Percentiles rank a stretch among this genome's conserved stretches.
These are phyloP conservation scores for Poeciliopsis retropinna DNA, from an alignment of 2,113 vertebrate species.

Conservation along the genomic window DNA sequence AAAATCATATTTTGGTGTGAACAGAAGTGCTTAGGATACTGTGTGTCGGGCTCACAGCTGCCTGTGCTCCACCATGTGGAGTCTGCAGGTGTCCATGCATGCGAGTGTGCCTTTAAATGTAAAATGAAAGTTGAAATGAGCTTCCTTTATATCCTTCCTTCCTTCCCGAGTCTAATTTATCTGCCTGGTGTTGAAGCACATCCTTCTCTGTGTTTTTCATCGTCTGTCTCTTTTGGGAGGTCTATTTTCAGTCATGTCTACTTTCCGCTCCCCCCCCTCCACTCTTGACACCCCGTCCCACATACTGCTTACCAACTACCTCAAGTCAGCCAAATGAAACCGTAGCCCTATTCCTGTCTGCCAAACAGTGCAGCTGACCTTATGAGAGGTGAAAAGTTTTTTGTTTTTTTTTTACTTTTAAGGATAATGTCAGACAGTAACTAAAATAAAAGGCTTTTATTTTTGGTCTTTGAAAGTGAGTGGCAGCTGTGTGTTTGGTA, in stretches of 20 bases:
- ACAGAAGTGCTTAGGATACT: slow-evolving; percentile 16
- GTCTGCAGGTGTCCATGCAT: slow-evolving; percentile 34
- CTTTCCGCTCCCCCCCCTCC: slow-evolving; percentile 27
- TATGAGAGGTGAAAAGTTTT: slow-evolving; percentile 19
- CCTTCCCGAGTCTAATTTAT: slow-evolving; percentile 39
- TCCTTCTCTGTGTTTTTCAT: slow-evolving; percentile 10
- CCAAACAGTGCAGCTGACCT: background rate
- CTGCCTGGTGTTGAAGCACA: slow-evolving; percentile 39
- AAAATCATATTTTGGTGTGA: slow-evolving; percentile 21
- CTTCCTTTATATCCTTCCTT: slow-evolving; percentile 27
- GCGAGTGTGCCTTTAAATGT: slow-evolving; percentile 28
- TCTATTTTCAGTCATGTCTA: slow-evolving; percentile 57
- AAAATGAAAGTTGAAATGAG: slow-evolving; percentile 35
- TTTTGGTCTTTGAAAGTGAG: slow-evolving; percentile 38
- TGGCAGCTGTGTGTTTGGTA: slow-evolving; percentile 31
- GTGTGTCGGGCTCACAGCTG: slow-evolving; percentile 22
- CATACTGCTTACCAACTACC: slow-evolving; percentile 30
- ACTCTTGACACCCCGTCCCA: slow-evolving; percentile 23
- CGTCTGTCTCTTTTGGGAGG: slow-evolving; percentile 40
- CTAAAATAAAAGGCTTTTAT: slow-evolving; percentile 6
- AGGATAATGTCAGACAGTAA: slow-evolving; percentile 17
- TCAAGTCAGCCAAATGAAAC: slow-evolving; percentile 32
- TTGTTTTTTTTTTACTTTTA: slow-evolving; percentile 25
- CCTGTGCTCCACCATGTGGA: slow-evolving; percentile 15
- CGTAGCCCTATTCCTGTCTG: slow-evolving; percentile 7